Evolutionary conservation across 2,113 vertebrate genomes (phyloP), one percentile per base, ranked within the genome.

Genomic region (Platycercus adscitus): DNA sequence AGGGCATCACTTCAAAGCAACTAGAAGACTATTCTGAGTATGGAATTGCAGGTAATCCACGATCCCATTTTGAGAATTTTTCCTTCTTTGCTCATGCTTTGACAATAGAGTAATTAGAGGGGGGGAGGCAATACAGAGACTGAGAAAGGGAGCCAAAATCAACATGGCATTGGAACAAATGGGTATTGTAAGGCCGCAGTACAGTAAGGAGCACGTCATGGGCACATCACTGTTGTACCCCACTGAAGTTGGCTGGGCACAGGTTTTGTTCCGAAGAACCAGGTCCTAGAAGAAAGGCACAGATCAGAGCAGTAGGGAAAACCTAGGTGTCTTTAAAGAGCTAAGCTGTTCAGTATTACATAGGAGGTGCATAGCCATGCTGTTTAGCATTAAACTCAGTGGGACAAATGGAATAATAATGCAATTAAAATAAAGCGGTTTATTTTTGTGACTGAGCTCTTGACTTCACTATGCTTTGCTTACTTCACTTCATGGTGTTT

Each of bases 191-290:
- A 86, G 47, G 71, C 58, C 82, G 28, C 43, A 47, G 29, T 1
- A 1, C 1, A 4, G 20, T 33, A 24, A 50, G n/a, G 58, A 89
- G 13, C 70, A 50, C 0, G 0, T 56, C 33, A 14, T 39, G 33
- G 61, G 4, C 25, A 37, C 6, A 43, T 73, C 26, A 49, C 17
- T 47, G 13, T 46, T 58, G 43, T 44, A 28, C 33, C 20, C 11
- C 0, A 0, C 8, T 68, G 80, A 60, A 55, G 9, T 0, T 83
- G 64, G 10, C 39, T 68, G 65, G 19, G 20, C 1, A 2, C 35
- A 80, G 13, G 49, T 78, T 78, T 86, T 72, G 6, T 43, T 92
- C 35, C 35, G 47, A 64, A 33, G 12, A 47, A 39, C 5, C 14
- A 31, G 23, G 20, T 66, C 12, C 17, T 50, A 37, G 20, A 68